Evolutionary conservation across 2,797 vertebrate species (phyloP), one percentile per base, ranked within the genome.

Genomic region (Manis pentadactyla): DNA sequence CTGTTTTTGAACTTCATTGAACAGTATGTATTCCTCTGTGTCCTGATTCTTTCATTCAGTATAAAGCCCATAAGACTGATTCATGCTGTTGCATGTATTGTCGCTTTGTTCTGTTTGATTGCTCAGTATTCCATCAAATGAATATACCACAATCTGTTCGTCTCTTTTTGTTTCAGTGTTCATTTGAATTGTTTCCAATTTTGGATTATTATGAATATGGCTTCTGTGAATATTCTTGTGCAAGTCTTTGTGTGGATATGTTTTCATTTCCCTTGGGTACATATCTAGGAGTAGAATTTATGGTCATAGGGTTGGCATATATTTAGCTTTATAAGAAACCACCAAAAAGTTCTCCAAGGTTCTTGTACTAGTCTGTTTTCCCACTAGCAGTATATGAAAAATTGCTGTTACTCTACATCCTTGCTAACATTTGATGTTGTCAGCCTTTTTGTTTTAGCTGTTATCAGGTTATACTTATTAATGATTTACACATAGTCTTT

Each of bases 21-120:
- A 7, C 8, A 3, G 7, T 14, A 0, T 2, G 15, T 4, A 0
- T 15, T 21, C 23, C 34, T 21, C 2, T 14, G 34, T 0, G 53
- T 18, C 13, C 55, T 27, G 18, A 29, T 12, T 14, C 37, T 0
- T 3, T 31, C 69, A 3, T 11, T n/a, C 21, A 0, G 17, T 4
- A 0, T 2, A 0, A 18, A 5, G 57, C 7, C 49, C 42, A 11
- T 14, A 2, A 14, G 57, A 34, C 10, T 4, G 7, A 7, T 6
- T 25, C 51, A 3, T 23, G 59, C 4, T 1, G n/a, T 31, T 9
- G 27, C 29, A 0, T 14, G 29, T 8, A 7, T 15, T 0, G 19
- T 1, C 7, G 0, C 27, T 12, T n/a, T 2, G 21, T 23, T 18
- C 55, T 53, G n/a, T 27, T 1, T 17, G 1, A 5, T 11, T 14